Evolutionary conservation across 92 coral and sea anemone species (phyloP).

Genomic region (Porites divaricata): DNA sequence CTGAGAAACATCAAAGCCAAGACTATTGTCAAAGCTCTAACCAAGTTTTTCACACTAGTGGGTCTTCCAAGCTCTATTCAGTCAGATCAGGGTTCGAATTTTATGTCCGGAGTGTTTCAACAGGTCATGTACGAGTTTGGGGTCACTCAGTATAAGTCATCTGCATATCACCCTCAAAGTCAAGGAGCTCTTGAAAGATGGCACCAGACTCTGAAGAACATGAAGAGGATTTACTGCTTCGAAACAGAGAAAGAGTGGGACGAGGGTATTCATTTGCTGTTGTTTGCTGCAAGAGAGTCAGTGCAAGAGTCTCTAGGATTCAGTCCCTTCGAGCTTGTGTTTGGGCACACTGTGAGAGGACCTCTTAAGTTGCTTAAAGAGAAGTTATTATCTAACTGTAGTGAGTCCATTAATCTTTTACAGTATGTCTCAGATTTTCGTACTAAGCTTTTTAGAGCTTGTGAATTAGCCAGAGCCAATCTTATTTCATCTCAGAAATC

Average conservation of each 20-base stretch:
- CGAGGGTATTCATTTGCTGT: slow-evolving; percentile 22
- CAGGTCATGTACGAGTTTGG: slow-evolving; percentile 71
- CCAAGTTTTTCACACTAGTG: not conserved
- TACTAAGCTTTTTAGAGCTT: slow-evolving; percentile 34
- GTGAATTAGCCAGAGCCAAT: slow-evolving; percentile 36
- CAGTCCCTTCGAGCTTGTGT: slow-evolving; percentile 69
- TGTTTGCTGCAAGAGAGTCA: slow-evolving; percentile 44
- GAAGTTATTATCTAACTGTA: slow-evolving; percentile 24
- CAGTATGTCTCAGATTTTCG: slow-evolving; percentile 33
- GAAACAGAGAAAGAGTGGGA: slow-evolving; percentile 61
- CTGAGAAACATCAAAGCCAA: too few species aligned
- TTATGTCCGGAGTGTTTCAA: slow-evolving; percentile 59
- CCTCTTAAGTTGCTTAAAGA: slow-evolving; percentile 60
- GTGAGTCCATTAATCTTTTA: not conserved
- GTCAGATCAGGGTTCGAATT: slow-evolving; percentile 42
- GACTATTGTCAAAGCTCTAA: too few species aligned
- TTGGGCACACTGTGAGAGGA: slow-evolving; percentile 61
- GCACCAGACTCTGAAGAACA: slow-evolving; percentile 58
- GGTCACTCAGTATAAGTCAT: slow-evolving; percentile 43
- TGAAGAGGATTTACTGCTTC: slow-evolving; percentile 45
- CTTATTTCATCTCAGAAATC: not conserved
- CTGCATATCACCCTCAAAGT: slow-evolving; percentile 69
- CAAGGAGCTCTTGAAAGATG: slow-evolving; percentile 60
- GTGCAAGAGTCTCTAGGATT: slow-evolving; percentile 67
- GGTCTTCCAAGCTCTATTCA: slow-evolving; percentile 70